Percentiles rank a stretch among this genome's conserved stretches.
phyloP scores from a whole-genome alignment of 2,113 vertebrate species.

The Enhydra lutris region DNA sequence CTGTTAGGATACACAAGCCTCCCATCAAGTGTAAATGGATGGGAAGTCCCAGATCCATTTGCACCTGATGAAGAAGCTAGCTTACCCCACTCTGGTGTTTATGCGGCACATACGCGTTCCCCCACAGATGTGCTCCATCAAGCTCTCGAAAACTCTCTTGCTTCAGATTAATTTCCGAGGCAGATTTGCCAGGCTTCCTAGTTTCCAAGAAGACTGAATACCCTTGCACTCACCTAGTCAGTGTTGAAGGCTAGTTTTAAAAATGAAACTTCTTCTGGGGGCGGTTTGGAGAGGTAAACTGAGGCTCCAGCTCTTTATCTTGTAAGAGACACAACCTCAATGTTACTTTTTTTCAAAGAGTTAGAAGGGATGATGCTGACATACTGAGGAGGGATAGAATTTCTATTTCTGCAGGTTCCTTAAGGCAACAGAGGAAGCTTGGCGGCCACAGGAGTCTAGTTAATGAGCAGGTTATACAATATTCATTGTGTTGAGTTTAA shows the following conservation, averaged over 20 bases:
- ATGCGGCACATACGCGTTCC: fast-evolving
- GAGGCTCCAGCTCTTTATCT: constrained; percentile 10
- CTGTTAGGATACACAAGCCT: constrained; percentile 60
- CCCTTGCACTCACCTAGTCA: background rate
- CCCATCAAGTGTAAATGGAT: constrained; percentile 77
- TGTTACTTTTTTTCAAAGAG: constrained; percentile 43
- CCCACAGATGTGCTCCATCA: background rate
- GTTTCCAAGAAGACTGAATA: constrained; percentile 31
- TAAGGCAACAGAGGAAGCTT: constrained; percentile 73
- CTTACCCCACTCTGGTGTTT: constrained; percentile 35
- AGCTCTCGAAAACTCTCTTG: background rate
- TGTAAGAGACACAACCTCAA: constrained; percentile 40
- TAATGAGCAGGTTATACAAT: constrained; percentile 81
- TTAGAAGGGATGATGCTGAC: constrained; percentile 46
- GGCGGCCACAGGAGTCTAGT: constrained; percentile 61
- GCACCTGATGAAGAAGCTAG: constrained; percentile 70
- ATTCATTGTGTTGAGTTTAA: constrained; percentile 78
- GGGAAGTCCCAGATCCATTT: constrained; percentile 72
- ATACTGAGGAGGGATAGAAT: constrained; percentile 32
- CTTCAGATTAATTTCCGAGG: constrained; percentile 47
- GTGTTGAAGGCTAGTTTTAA: background rate
- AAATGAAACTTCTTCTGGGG: background rate
- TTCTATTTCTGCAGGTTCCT: constrained; percentile 74
- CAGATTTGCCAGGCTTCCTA: constrained; percentile 34
- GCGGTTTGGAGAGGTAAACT: background rate